These are phyloP conservation scores for Meganola albula DNA, from an alignment of 2,888 invertebrate species.

Conservation along the genomic window DNA sequence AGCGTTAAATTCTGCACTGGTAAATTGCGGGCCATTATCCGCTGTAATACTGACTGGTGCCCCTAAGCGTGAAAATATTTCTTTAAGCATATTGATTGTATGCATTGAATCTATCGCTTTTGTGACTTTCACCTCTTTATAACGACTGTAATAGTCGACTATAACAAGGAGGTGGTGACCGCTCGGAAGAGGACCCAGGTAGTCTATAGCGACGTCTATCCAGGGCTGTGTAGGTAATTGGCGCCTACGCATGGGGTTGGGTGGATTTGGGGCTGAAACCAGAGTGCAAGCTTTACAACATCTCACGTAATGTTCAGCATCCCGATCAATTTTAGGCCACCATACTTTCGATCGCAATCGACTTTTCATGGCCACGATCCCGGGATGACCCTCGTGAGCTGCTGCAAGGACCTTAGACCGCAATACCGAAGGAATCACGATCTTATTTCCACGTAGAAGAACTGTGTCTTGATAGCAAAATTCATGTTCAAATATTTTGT, in stretches of 20 bases:
- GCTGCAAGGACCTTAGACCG: constrained; percentile 14
- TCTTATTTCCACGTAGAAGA: constrained; percentile 19
- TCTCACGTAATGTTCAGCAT: constrained; percentile 8
- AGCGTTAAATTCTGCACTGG: constrained; percentile 17
- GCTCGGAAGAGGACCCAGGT: constrained; percentile 22
- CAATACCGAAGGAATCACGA: constrained; percentile 19
- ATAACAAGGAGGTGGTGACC: constrained; percentile 18
- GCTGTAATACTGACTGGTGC: constrained; percentile 17
- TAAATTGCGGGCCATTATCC: constrained; percentile 27
- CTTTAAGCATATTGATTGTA: constrained; percentile 17
- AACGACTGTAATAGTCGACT: constrained; percentile 21
- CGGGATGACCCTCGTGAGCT: constrained; percentile 39
- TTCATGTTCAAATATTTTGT: constrained; percentile 29
- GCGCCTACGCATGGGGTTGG: constrained; percentile 1
- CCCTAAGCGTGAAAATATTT: constrained; percentile 23
- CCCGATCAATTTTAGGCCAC: constrained; percentile 40
- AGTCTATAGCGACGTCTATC: constrained; percentile 21
- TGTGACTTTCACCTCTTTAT: constrained; percentile 20
- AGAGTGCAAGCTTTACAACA: constrained; percentile 1
- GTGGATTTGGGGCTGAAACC: background rate
- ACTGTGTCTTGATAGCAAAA: constrained; percentile 30
- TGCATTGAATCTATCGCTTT: constrained; percentile 9
- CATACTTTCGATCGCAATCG: constrained; percentile 40
- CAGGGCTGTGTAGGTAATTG: constrained; percentile 9
- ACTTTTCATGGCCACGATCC: constrained; percentile 38